These are phyloP conservation scores for Champsocephalus gunnari DNA, from an alignment of 2,797 vertebrate species.

Conservation along the genomic window DNA sequence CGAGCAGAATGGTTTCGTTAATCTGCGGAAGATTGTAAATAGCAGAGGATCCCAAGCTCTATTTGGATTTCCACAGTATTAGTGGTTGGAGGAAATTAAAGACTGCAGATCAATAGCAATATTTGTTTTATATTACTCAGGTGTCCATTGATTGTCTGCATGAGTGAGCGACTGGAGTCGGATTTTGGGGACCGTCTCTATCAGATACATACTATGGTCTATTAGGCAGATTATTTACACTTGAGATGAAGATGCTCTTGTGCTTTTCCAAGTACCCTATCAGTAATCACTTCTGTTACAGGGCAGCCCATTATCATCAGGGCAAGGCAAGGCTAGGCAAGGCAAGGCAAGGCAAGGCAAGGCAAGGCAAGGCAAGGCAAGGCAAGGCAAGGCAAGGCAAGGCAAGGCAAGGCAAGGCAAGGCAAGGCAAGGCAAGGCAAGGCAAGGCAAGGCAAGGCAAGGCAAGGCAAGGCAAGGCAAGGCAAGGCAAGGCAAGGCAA, in stretches of 20 bases:
- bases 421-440: too few species aligned
- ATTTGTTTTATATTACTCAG: constrained; percentile 81
- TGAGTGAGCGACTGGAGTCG: constrained; percentile 62
- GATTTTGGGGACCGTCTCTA: constrained; percentile 74
- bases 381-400: too few species aligned
- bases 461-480: too few species aligned
- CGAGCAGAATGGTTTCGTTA: constrained; percentile 66
- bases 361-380: too few species aligned
- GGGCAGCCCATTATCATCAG: constrained; percentile 63
- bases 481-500: too few species aligned
- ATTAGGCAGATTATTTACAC: constrained; percentile 72
- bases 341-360: too few species aligned
- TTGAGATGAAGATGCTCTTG: constrained; percentile 70
- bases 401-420: too few species aligned
- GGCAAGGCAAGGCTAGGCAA: too few species aligned
- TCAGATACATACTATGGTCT: constrained; percentile 70
- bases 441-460: too few species aligned
- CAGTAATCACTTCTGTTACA: constrained; percentile 63
- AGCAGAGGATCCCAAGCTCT: constrained; percentile 58
- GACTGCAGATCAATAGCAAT: constrained; percentile 78
- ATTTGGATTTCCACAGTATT: constrained; percentile 73
- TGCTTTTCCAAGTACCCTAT: constrained; percentile 60
- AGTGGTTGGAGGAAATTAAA: constrained; percentile 78
- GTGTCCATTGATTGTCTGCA: constrained; percentile 77
- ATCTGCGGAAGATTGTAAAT: constrained; percentile 70